These are phyloP conservation scores for Exocentrus adspersus DNA, from an alignment of 2,888 invertebrate species.

Conservation along the genomic window DNA sequence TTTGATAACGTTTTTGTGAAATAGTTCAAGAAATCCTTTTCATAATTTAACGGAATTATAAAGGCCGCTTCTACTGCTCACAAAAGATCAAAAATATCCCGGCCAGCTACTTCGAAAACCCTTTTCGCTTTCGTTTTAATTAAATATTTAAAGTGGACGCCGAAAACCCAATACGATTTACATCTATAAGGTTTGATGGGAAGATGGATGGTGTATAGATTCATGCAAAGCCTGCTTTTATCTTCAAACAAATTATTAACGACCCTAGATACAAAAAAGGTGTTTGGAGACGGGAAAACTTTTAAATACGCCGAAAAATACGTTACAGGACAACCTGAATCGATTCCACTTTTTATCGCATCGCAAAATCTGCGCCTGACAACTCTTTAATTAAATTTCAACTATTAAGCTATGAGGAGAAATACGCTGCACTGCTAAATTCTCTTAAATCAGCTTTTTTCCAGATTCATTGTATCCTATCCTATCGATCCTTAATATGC, in stretches of 20 bases:
- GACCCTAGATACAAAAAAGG: slow-evolving; percentile 15
- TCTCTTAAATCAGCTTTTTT: neutral
- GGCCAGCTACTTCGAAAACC: slow-evolving; percentile 36
- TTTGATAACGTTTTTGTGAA: slow-evolving; percentile 6
- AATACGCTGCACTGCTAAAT: no score
- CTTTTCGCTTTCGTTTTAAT: slow-evolving; percentile 37
- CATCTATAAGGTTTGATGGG: slow-evolving; percentile 20
- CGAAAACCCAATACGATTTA: slow-evolving; percentile 20
- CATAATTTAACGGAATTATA: slow-evolving; percentile 41
- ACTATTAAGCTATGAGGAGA: no score
- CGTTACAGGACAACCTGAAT: slow-evolving; percentile 13
- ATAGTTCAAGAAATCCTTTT: slow-evolving; percentile 30
- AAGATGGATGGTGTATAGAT: slow-evolving; percentile 22
- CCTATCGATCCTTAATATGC: no score
- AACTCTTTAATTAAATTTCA: slow-evolving; percentile 18
- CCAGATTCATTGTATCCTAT: no score
- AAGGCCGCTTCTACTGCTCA: slow-evolving; percentile 32
- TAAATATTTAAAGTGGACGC: slow-evolving; percentile 36
- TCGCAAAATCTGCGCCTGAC: slow-evolving; percentile 10
- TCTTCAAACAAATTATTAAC: slow-evolving; percentile 22
- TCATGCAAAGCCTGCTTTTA: slow-evolving; percentile 24
- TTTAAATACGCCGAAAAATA: slow-evolving; percentile 19
- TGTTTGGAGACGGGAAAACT: slow-evolving; percentile 6
- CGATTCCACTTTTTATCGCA: slow-evolving; percentile 11
- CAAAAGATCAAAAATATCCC: slow-evolving; percentile 42